Evolutionary conservation across 2,888 invertebrate species (phyloP).

Genomic region (Aethes cnicana): DNA sequence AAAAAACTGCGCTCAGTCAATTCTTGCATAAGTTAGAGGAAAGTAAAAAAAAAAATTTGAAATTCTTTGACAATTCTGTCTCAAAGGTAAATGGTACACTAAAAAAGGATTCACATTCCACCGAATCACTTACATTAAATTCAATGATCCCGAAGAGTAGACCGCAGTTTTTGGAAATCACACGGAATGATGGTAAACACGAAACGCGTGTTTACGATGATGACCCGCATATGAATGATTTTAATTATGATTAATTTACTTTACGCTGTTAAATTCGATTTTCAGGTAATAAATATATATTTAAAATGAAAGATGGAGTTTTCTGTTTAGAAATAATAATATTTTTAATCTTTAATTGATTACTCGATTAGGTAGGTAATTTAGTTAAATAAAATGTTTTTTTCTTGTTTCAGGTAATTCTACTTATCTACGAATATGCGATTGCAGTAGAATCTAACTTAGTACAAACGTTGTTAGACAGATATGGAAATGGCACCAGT

Average conservation of each 20-base stretch:
- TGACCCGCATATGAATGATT: conserved; percentile 46
- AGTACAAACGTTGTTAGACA: conserved; percentile 60
- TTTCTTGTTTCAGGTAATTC: conserved; percentile 72
- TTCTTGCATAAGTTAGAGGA: neutral
- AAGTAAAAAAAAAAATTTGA: neutral
- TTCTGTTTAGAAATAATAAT: too few species aligned
- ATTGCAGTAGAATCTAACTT: conserved; percentile 73
- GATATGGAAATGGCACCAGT: conserved; percentile 41
- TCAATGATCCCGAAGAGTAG: conserved; percentile 52
- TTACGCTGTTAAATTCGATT: too few species aligned
- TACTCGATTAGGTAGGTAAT: conserved; percentile 27
- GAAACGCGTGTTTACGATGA: conserved; percentile 48
- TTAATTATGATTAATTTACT: conserved; percentile 38
- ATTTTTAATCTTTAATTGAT: too few species aligned
- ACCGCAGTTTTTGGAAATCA: conserved; percentile 56
- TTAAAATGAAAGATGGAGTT: too few species aligned
- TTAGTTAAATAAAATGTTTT: conserved; percentile 21
- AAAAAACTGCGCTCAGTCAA: neutral
- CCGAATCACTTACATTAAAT: too few species aligned
- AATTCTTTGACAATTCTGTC: neutral
- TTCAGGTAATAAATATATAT: too few species aligned
- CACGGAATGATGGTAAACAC: conserved; percentile 50
- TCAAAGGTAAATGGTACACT: too few species aligned
- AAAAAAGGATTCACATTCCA: too few species aligned
- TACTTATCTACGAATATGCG: conserved; percentile 77